Evolutionary conservation across 2,797 vertebrate genomes (phyloP).

Genomic region (Micropoecilia bifurca): DNA sequence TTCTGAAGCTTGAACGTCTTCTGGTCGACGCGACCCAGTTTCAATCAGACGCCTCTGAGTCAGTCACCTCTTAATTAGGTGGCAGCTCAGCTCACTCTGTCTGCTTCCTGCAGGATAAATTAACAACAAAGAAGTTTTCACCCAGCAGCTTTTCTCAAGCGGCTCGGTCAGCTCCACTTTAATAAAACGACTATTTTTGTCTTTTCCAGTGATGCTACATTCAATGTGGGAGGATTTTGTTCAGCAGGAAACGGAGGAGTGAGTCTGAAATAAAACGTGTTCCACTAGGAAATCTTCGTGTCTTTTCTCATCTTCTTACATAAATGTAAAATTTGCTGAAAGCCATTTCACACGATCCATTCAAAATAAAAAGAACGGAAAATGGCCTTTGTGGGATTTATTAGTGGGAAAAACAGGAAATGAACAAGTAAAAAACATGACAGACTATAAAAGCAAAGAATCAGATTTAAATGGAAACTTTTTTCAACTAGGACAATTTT

Average conservation of each 20-base stretch:
- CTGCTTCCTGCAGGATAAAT: background rate
- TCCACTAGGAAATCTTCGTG: slow-evolving; percentile 13
- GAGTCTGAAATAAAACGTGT: slow-evolving; percentile 34
- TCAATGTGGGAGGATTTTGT: slow-evolving; percentile 49
- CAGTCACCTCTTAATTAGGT: slow-evolving; percentile 28
- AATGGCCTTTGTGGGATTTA: background rate
- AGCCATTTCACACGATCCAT: background rate
- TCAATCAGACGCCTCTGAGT: slow-evolving; percentile 25
- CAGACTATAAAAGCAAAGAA: background rate
- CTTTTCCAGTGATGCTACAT: slow-evolving; percentile 5
- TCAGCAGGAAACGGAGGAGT: slow-evolving; percentile 33
- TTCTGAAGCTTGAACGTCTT: slow-evolving; percentile 20
- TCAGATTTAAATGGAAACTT: too few species aligned
- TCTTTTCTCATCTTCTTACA: slow-evolving; percentile 24
- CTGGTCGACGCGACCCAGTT: slow-evolving; percentile 50
- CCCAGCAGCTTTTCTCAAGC: background rate
- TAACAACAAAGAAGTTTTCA: slow-evolving; percentile 4
- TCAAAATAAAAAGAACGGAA: background rate
- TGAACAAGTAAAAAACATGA: background rate
- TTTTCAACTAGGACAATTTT: too few species aligned
- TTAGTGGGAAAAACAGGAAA: background rate
- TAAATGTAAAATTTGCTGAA: slow-evolving; percentile 6
- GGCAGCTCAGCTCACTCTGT: slow-evolving; percentile 2
- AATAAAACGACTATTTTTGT: slow-evolving; percentile 42
- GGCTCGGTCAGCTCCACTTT: slow-evolving; percentile 38